Conservation (phyloP, 2,113 vertebrate genomes). For the Sphaerodactylus townsendi region DNA sequence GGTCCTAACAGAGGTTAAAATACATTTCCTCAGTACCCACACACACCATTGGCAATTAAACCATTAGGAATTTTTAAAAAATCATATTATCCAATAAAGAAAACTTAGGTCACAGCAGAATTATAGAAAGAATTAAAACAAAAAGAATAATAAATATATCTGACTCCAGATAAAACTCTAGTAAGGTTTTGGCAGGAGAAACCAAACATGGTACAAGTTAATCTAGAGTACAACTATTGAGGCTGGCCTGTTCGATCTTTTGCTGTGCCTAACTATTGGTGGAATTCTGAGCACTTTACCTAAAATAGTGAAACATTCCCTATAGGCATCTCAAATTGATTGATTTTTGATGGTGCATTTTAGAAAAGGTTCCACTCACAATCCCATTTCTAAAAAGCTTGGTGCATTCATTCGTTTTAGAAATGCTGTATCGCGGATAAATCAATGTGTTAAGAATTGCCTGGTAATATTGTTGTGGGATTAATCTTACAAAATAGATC, state of each 20-base stretch:
- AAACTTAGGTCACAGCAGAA: not conserved
- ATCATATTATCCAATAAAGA: not conserved
- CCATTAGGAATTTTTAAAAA: not conserved
- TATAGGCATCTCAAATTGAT: slow-evolving; percentile 42
- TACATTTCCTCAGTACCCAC: no score
- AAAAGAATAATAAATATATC: not conserved
- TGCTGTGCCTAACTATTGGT: not conserved
- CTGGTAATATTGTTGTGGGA: slow-evolving; percentile 79
- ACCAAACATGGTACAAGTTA: not conserved
- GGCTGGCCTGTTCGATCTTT: not conserved
- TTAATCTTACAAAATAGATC: slow-evolving; percentile 80
- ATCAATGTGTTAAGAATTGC: slow-evolving; percentile 77
- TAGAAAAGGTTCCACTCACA: slow-evolving; percentile 42
- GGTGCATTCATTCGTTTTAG: slow-evolving; percentile 68
- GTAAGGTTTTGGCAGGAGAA: not conserved
- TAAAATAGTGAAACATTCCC: slow-evolving; percentile 6
- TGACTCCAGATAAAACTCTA: not conserved
- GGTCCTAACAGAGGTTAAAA: no score
- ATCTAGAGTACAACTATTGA: not conserved
- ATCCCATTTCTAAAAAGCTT: slow-evolving; percentile 55
- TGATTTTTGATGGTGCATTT: slow-evolving; percentile 61
- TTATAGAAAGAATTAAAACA: not conserved
- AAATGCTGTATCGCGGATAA: slow-evolving; percentile 77
- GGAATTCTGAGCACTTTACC: not conserved
- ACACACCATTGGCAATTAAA: not conserved